Evolutionary conservation across 2,888 invertebrate genomes (phyloP).

Genomic region (Apodemia hepburni): DNA sequence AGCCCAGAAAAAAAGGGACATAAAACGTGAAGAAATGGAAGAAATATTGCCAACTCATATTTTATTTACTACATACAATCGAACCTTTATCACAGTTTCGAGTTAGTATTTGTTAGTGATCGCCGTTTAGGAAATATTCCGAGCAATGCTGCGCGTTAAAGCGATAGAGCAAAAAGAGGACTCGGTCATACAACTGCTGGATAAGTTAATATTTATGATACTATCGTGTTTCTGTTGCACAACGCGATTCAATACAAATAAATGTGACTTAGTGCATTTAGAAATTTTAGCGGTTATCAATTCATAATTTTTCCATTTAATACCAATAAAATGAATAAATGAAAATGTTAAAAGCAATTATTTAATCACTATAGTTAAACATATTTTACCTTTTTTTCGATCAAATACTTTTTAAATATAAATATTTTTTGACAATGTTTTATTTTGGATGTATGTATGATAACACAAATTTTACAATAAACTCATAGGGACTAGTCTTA

Average conservation of each 20-base stretch:
- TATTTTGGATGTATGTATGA: too few species aligned
- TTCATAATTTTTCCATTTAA: too few species aligned
- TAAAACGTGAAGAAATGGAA: constrained; percentile 74
- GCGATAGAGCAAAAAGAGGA: constrained; percentile 19
- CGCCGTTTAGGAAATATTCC: constrained; percentile 50
- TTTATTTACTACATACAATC: constrained; percentile 80
- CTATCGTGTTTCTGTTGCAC: constrained; percentile 10
- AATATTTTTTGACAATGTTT: too few species aligned
- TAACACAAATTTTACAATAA: too few species aligned
- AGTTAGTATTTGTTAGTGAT: constrained; percentile 60
- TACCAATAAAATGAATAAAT: too few species aligned
- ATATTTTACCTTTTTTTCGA: too few species aligned
- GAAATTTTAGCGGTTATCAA: too few species aligned
- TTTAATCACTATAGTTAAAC: too few species aligned
- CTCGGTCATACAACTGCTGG: constrained; percentile 18
- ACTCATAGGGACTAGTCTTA: too few species aligned
- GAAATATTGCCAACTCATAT: constrained; percentile 78
- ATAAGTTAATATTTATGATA: constrained; percentile 23
- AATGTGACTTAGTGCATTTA: background rate
- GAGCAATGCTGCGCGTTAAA: constrained; percentile 36
- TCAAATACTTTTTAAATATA: too few species aligned
- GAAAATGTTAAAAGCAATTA: too few species aligned
- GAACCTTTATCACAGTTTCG: constrained; percentile 75
- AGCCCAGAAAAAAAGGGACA: constrained; percentile 71
- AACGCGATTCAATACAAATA: background rate